Evolutionary conservation across 2,113 vertebrate species (phyloP).

Genomic region (Microtus oregoni): DNA sequence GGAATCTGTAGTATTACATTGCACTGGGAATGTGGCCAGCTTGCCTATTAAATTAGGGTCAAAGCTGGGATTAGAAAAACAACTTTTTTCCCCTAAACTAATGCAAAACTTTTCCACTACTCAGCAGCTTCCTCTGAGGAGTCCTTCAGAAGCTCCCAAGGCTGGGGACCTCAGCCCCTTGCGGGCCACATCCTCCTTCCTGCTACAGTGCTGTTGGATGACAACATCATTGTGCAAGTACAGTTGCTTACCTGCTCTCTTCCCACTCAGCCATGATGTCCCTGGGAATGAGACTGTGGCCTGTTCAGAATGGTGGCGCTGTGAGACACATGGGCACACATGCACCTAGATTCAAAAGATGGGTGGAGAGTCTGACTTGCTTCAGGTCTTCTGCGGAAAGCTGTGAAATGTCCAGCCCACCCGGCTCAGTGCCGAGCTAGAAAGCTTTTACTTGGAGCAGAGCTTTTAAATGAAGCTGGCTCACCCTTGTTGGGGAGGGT

Average conservation of each 20-base stretch:
- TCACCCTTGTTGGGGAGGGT: accelerated
- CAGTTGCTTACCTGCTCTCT: background rate
- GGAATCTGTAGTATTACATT: background rate
- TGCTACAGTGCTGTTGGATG: background rate
- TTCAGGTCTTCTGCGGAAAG: slow-evolving; percentile 27
- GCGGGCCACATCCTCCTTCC: accelerated
- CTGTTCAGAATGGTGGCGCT: background rate
- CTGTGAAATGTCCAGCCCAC: background rate
- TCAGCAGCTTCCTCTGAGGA: slow-evolving; percentile 18
- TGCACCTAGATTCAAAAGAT: background rate
- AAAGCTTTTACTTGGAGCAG: background rate
- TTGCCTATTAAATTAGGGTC: background rate
- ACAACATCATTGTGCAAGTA: accelerated
- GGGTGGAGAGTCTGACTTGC: background rate
- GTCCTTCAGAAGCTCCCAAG: background rate
- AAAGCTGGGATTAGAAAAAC: background rate
- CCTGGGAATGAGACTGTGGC: background rate
- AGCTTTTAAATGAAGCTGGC: background rate
- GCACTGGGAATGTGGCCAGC: background rate
- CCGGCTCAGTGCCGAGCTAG: background rate
- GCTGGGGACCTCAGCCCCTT: too few relatives aligned
- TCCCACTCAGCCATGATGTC: background rate
- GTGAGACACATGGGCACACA: background rate
- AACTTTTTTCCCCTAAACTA: background rate
- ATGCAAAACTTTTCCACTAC: background rate